Conservation (phyloP, 2,113 vertebrate genomes). For the Holacanthus passer region DNA sequence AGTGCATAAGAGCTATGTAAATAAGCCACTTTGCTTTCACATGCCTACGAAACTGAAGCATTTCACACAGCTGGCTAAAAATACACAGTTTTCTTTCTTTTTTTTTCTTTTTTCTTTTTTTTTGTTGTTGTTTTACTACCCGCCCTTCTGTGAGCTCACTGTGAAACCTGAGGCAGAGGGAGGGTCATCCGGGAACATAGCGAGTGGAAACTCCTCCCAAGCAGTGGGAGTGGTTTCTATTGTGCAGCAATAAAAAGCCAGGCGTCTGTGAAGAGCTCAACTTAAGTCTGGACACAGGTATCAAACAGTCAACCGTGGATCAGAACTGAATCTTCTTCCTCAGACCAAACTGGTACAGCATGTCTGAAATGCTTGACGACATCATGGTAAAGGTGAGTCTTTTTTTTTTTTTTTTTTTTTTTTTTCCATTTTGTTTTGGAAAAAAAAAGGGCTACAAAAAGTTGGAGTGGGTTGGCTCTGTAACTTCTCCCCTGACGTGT, state of each 20-base stretch:
- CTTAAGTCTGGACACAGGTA: slow-evolving; percentile 44
- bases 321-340: slow-evolving; percentile 41
- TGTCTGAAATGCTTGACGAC: slow-evolving; percentile 83
- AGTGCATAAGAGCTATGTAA: slow-evolving; percentile 37
- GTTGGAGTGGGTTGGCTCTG: background rate
- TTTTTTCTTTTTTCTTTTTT: slow-evolving; percentile 6
- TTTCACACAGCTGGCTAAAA: slow-evolving; percentile 70
- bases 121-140: slow-evolving; percentile 41
- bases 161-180: slow-evolving; percentile 75
- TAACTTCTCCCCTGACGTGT: background rate
- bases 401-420: too few relatives aligned
- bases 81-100: slow-evolving; percentile 62
- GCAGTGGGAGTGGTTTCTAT: background rate
- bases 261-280: background rate
- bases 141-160: slow-evolving; percentile 66
- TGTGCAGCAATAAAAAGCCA: background rate
- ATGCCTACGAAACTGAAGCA: slow-evolving; percentile 67
- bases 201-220: slow-evolving; percentile 67
- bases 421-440: slow-evolving; percentile 23
- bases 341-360: slow-evolving; percentile 72
- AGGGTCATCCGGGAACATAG: slow-evolving; percentile 78
- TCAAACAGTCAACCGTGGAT: slow-evolving; percentile 38
- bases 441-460: background rate
- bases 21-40: slow-evolving; percentile 57
- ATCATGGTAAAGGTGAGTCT: slow-evolving; percentile 80